These are phyloP conservation scores for Scolopax mira DNA, from an alignment of 2,113 vertebrate species.

Conservation along the genomic window DNA sequence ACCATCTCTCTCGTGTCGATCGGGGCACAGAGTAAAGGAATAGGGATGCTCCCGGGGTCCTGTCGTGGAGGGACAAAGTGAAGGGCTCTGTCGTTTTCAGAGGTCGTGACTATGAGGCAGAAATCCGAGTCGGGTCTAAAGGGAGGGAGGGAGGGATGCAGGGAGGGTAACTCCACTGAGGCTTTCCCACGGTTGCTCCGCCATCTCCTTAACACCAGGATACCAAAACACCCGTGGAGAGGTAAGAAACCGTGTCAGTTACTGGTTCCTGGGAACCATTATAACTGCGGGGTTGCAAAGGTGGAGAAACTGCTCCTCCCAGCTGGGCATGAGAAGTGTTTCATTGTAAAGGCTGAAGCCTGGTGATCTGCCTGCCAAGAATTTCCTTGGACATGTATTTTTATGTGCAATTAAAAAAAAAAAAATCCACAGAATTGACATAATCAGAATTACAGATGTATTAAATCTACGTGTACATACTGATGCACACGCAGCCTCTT, in stretches of 20 bases:
- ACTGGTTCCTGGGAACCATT: background rate
- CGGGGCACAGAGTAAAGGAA: background rate
- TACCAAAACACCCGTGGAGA: background rate
- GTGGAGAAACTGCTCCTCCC: background rate
- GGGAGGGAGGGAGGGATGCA: background rate
- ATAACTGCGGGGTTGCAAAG: background rate
- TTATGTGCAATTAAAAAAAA: background rate
- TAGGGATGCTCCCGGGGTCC: background rate
- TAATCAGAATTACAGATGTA: background rate
- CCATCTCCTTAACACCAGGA: background rate
- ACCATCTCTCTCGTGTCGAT: background rate
- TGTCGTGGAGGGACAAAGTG: background rate
- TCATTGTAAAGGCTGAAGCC: background rate
- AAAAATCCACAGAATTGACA: background rate
- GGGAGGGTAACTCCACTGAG: background rate
- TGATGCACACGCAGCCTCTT: background rate
- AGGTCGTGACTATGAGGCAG: background rate
- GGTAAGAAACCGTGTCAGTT: slow-evolving; percentile 19
- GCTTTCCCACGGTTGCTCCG: slow-evolving; percentile 15
- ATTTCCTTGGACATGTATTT: background rate
- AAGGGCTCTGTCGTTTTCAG: background rate
- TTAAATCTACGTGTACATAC: background rate
- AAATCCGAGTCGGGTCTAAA: background rate
- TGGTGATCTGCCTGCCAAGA: background rate
- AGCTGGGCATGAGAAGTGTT: background rate